Conservation (phyloP, 2,888 invertebrate species). For the Gymnoscelis rufifasciata region DNA sequence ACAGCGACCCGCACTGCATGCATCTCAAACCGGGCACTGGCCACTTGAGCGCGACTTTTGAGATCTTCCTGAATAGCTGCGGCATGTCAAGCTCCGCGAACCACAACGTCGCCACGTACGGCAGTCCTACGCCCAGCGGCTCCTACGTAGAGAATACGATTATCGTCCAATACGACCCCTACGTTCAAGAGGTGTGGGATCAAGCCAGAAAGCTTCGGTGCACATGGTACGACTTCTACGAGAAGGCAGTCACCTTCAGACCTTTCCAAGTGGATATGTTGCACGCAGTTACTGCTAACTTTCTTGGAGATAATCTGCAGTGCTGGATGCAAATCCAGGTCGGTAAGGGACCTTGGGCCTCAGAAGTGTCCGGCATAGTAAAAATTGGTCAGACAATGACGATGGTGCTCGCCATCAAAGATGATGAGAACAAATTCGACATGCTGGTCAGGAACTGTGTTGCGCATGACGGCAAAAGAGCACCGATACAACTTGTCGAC, state of each 20-base stretch:
- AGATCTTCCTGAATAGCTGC: slow-evolving; percentile 95
- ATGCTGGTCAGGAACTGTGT: slow-evolving; percentile 97
- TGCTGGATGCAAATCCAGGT: slow-evolving; percentile 99
- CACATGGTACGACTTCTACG: slow-evolving; percentile 98
- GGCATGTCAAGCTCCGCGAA: slow-evolving; percentile 96
- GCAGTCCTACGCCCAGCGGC: slow-evolving; percentile 93
- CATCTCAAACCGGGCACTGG: slow-evolving; percentile 95
- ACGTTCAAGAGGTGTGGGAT: slow-evolving; percentile 97
- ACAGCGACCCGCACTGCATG: slow-evolving; percentile 94
- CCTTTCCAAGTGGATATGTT: slow-evolving; percentile 98
- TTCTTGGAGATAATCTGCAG: slow-evolving; percentile 95
- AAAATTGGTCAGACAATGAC: slow-evolving; percentile 98
- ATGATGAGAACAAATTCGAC: slow-evolving; percentile 97
- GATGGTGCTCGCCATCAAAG: slow-evolving; percentile 96
- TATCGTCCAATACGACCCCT: slow-evolving; percentile 96
- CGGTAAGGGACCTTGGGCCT: slow-evolving; percentile 98
- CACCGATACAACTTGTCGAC: slow-evolving; percentile 95
- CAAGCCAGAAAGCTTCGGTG: slow-evolving; percentile 94
- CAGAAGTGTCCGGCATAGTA: slow-evolving; percentile 96
- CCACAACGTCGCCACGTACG: slow-evolving; percentile 89
- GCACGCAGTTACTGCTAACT: slow-evolving; percentile 96
- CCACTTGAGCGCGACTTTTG: slow-evolving; percentile 93
- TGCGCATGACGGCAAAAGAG: slow-evolving; percentile 95
- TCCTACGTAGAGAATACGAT: slow-evolving; percentile 97
- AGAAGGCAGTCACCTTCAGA: slow-evolving; percentile 95